Conservation (phyloP, 2,888 invertebrate species). For the Morpho deidamia region DNA sequence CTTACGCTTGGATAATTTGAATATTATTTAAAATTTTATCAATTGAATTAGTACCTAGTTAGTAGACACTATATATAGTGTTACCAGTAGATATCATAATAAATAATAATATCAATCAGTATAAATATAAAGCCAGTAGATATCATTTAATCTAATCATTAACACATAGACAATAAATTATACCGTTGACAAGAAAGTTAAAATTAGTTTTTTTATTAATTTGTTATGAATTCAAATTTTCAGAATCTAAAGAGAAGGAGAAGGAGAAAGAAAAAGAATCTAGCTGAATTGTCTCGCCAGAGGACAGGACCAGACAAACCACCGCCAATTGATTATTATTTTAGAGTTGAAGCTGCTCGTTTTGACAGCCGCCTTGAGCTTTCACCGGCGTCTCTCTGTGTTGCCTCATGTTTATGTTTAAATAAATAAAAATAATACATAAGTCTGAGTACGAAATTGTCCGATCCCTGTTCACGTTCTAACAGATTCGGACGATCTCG, state of each 20-base stretch:
- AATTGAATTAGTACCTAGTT: too few species aligned
- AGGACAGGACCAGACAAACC: conserved; percentile 72
- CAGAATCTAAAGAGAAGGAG: conserved; percentile 84
- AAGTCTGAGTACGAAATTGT: conserved; percentile 55
- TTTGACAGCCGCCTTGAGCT: conserved; percentile 24
- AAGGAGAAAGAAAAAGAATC: conserved; percentile 84
- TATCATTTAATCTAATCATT: too few species aligned
- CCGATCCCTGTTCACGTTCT: conserved; percentile 34
- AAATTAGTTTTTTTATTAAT: neutral
- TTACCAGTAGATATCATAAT: too few species aligned
- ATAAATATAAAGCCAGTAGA: too few species aligned
- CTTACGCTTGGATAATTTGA: too few species aligned
- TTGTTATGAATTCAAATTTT: conserved; percentile 35
- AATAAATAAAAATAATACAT: conserved; percentile 34
- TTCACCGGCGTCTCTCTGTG: conserved; percentile 43
- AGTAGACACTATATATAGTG: too few species aligned
- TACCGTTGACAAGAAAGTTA: too few species aligned
- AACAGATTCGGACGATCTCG: conserved; percentile 45
- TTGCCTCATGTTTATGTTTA: conserved; percentile 60
- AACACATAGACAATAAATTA: too few species aligned
- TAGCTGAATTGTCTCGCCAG: conserved; percentile 78
- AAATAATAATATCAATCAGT: too few species aligned
- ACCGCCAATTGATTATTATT: conserved; percentile 77
- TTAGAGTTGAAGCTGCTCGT: conserved; percentile 60
- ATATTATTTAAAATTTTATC: too few species aligned